Conservation (phyloP, 2,888 invertebrate species). For the Artemia sinica region DNA sequence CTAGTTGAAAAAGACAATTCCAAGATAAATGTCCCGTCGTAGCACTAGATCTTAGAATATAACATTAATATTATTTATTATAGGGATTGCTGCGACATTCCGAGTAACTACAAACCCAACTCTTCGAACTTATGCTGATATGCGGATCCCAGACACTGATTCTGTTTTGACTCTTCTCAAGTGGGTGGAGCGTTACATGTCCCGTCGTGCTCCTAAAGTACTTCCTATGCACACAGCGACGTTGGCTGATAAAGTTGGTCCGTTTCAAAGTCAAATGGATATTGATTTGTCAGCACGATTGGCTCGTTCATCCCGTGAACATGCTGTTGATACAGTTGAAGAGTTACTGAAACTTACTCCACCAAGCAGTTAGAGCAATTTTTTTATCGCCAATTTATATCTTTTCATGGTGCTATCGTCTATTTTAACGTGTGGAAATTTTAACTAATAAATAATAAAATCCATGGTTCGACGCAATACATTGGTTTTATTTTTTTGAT, state of each 20-base stretch:
- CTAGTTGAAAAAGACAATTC: no score
- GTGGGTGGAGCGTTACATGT: constrained; percentile 72
- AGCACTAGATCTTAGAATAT: background rate
- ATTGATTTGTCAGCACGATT: background rate
- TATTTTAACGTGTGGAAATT: no score
- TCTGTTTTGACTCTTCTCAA: constrained; percentile 72
- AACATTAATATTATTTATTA: background rate
- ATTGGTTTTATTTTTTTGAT: no score
- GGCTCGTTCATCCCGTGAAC: background rate
- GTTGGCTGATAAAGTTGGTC: background rate
- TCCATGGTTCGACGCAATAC: no score
- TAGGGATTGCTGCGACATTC: constrained; percentile 68
- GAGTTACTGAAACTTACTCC: background rate
- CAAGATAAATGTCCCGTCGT: no score
- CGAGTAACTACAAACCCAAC: constrained; percentile 67
- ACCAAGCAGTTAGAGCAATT: no score
- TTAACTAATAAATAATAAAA: no score
- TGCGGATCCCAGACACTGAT: constrained; percentile 69
- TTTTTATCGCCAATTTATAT: no score
- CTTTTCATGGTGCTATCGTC: no score
- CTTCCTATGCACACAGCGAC: background rate
- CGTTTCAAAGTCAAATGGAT: background rate
- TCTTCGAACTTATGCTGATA: constrained; percentile 66
- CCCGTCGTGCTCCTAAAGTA: constrained; percentile 37
- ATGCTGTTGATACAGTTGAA: background rate